These are phyloP conservation scores for Lepus oiostolus DNA, from an alignment of 2,797 vertebrate species.

Conservation along the genomic window DNA sequence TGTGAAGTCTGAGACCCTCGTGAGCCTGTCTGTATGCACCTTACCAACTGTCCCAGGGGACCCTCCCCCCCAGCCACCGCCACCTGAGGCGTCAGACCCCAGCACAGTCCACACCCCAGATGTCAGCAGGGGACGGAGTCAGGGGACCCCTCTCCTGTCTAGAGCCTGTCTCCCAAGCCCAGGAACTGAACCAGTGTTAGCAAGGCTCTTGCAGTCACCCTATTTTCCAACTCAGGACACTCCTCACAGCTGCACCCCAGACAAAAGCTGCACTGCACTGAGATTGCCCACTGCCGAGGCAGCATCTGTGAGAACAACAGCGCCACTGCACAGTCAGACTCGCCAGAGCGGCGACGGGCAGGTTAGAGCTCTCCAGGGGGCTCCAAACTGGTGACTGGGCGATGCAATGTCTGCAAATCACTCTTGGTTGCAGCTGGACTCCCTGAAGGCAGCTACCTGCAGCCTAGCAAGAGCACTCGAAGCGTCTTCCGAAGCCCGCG, in stretches of 20 bases:
- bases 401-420: constrained; percentile 6
- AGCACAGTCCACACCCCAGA: neutral
- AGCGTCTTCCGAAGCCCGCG: neutral
- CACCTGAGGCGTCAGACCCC: neutral
- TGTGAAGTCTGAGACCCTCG: neutral
- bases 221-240: neutral
- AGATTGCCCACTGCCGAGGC: neutral
- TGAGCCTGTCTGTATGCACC: neutral
- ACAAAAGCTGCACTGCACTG: neutral
- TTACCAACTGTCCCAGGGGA: neutral
- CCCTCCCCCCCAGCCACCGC: no score
- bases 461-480: neutral
- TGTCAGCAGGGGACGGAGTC: neutral
- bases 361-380: neutral
- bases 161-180: neutral
- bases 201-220: neutral
- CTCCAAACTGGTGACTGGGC: neutral
- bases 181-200: neutral
- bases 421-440: neutral
- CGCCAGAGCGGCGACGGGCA: neutral
- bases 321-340: neutral
- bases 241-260: neutral
- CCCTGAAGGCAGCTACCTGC: neutral
- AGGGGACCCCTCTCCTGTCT: neutral
- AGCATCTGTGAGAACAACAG: constrained; percentile 4